Percentiles rank a stretch among this genome's conserved stretches.
Conservation (phyloP, 1,140 invertebrate genomes). For the Amyelois transitella region DNA sequence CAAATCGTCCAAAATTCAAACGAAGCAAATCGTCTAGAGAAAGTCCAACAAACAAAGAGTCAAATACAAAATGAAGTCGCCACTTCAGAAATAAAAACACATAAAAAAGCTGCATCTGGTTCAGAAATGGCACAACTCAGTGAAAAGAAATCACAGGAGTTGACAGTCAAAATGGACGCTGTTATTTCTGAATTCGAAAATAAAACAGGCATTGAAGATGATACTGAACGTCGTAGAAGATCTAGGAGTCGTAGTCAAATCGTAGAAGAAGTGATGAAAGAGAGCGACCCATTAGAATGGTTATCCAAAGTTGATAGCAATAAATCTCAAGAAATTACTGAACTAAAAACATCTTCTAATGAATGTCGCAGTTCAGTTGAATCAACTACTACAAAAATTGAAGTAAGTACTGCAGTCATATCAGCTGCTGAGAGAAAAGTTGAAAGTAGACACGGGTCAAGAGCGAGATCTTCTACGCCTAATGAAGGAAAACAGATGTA, state of each 20-base stretch:
- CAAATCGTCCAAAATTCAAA: conserved; percentile 6
- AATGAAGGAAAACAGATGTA: conserved; percentile 40
- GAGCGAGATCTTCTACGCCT: conserved; percentile 8
- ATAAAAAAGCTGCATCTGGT: conserved; percentile 32
- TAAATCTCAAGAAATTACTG: conserved; percentile 21
- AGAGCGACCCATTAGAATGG: conserved; percentile 39
- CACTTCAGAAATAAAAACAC: conserved; percentile 17
- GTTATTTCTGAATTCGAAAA: conserved; percentile 56
- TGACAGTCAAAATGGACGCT: conserved; percentile 51
- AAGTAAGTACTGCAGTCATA: conserved; percentile 5
- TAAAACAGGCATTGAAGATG: conserved; percentile 38
- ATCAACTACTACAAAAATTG: conserved; percentile 12
- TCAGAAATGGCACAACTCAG: conserved; percentile 52
- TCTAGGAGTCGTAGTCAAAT: conserved; percentile 35
- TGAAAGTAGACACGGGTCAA: conserved; percentile 16
- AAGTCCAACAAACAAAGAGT: conserved; percentile 12
- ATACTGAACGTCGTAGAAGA: conserved; percentile 20
- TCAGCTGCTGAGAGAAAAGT: conserved; percentile 14
- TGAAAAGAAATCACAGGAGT: conserved; percentile 41
- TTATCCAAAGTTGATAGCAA: conserved; percentile 29
- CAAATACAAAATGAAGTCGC: conserved; percentile 7
- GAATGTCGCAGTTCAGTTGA: conserved; percentile 8
- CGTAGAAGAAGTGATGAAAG: conserved; percentile 38
- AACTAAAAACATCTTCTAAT: conserved; percentile 12
- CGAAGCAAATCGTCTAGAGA: conserved; percentile 13